Conservation (phyloP, 2,888 invertebrate genomes). For the Gortyna flavago region DNA sequence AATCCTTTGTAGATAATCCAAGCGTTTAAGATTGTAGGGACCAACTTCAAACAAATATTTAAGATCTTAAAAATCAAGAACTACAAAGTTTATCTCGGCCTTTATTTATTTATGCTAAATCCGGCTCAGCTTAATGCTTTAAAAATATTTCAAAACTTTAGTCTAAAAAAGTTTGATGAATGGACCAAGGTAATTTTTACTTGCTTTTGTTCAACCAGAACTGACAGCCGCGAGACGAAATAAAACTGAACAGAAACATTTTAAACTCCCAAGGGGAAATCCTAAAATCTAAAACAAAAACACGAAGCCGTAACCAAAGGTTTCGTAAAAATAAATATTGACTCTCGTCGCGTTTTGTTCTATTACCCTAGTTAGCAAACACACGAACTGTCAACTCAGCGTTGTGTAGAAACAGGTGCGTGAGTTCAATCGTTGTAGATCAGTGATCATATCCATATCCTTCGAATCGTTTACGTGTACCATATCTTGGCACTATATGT, state of each 20-base stretch:
- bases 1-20: not conserved
- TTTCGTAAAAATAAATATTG: slow-evolving; percentile 54
- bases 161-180: slow-evolving; percentile 36
- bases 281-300: slow-evolving; percentile 46
- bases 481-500: no score
- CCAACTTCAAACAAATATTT: not conserved
- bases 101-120: slow-evolving; percentile 18
- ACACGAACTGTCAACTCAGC: slow-evolving; percentile 22
- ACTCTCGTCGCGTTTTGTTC: slow-evolving; percentile 36
- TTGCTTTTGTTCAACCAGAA: slow-evolving; percentile 34
- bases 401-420: slow-evolving; percentile 41
- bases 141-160: slow-evolving; percentile 21
- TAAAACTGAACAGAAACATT: slow-evolving; percentile 41
- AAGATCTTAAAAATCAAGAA: slow-evolving; percentile 6
- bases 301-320: slow-evolving; percentile 31
- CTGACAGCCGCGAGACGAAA: slow-evolving; percentile 22
- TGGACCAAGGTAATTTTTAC: slow-evolving; percentile 6
- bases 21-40: not conserved
- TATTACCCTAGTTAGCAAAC: slow-evolving; percentile 49
- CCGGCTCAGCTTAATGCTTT: slow-evolving; percentile 24
- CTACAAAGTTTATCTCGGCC: not conserved
- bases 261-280: slow-evolving; percentile 21
- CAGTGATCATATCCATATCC: slow-evolving; percentile 49
- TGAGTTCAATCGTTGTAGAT: slow-evolving; percentile 55
- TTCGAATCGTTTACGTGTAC: not conserved